These are phyloP conservation scores for Mizuhopecten yessoensis DNA, from an alignment of 1,140 invertebrate genomes.

Conservation along the genomic window DNA sequence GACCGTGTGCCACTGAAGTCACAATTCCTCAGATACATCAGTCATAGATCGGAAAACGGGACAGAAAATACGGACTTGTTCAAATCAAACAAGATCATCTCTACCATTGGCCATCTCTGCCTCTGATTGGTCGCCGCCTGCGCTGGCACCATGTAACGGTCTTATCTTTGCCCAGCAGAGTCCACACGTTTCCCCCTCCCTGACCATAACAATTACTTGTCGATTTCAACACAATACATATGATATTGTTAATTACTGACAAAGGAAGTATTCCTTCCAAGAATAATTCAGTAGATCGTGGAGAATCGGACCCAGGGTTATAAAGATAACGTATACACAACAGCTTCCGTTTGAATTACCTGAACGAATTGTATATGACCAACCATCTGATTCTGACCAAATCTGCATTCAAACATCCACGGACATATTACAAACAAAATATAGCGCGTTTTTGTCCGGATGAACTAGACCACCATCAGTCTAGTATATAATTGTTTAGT, in stretches of 20 bases:
- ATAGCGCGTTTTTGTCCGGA: neutral
- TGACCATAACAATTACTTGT: constrained; percentile 27
- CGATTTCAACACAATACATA: constrained; percentile 39
- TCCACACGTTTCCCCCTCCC: neutral
- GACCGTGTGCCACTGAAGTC: neutral
- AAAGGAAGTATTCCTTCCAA: neutral
- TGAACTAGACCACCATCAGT: neutral
- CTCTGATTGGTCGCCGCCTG: neutral
- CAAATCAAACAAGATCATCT: constrained; percentile 27
- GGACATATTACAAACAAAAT: neutral
- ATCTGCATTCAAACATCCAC: neutral
- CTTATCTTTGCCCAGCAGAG: neutral
- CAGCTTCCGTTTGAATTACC: constrained; percentile 23
- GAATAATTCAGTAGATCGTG: neutral
- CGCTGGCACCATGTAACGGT: neutral
- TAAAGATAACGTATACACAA: neutral
- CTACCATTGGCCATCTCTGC: neutral
- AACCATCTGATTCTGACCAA: neutral
- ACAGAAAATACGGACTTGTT: constrained; percentile 27
- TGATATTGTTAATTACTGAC: constrained; percentile 35
- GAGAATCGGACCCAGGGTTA: neutral
- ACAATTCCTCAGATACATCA: neutral
- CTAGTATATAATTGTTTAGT: neutral
- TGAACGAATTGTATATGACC: neutral
- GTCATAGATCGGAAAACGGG: neutral